Evolutionary conservation across 2,888 invertebrate genomes (phyloP).

Genomic region (Hyles lineata): DNA sequence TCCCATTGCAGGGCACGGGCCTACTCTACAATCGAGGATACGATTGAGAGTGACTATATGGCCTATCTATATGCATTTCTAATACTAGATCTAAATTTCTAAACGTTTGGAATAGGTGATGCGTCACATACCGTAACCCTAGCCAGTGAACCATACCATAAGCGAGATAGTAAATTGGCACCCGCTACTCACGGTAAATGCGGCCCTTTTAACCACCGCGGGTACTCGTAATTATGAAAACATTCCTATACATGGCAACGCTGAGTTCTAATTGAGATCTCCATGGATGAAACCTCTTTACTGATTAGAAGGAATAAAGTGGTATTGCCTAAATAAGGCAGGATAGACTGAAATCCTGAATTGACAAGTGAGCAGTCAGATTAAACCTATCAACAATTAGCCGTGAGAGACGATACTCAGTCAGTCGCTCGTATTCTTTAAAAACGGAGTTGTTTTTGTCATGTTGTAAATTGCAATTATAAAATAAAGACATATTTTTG

Average conservation of each 20-base stretch:
- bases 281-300: not conserved
- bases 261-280: constrained; percentile 14
- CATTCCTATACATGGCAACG: constrained; percentile 9
- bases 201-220: constrained; percentile 5
- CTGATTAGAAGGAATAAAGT: not conserved
- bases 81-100: not conserved
- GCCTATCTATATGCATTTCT: too few relatives aligned
- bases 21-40: too few relatives aligned
- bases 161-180: constrained; percentile 25
- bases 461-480: too few relatives aligned
- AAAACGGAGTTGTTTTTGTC: too few relatives aligned
- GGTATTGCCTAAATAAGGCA: not conserved
- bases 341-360: not conserved
- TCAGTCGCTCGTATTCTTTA: too few relatives aligned
- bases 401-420: too few relatives aligned
- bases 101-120: constrained; percentile 21
- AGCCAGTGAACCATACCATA: constrained; percentile 20
- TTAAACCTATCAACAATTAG: too few relatives aligned
- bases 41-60: too few relatives aligned
- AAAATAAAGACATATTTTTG: too few relatives aligned
- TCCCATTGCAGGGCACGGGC: too few relatives aligned
- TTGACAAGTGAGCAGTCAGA: too few relatives aligned
- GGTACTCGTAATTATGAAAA: constrained; percentile 17
- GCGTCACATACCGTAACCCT: constrained; percentile 18
- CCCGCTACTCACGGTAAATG: constrained; percentile 1